phyloP scores from a whole-genome alignment of 2,888 invertebrate species.

The Thysanoteuthis rhombus region DNA sequence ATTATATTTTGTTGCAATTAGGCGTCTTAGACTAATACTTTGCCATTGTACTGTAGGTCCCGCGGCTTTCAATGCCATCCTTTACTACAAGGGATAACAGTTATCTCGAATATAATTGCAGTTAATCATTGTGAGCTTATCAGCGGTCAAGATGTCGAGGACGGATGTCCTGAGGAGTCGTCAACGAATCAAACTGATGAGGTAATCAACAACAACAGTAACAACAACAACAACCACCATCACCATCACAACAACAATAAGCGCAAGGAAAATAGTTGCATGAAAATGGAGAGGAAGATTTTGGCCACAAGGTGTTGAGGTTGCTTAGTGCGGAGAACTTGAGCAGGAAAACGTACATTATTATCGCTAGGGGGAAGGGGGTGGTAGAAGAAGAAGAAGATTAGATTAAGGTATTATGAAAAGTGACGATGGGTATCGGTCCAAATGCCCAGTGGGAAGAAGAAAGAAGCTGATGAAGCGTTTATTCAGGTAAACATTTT shows the following conservation, averaged over 20 bases:
- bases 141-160: not conserved
- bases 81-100: not conserved
- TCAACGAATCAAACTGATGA: not conserved
- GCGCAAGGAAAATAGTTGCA: not conserved
- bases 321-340: not conserved
- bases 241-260: not conserved
- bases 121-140: not conserved
- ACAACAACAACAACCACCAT: not conserved
- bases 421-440: not conserved
- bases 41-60: not conserved
- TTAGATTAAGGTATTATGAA: not conserved
- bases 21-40: not conserved
- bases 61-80: not conserved
- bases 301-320: not conserved
- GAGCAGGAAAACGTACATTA: not conserved
- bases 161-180: not conserved
- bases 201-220: too few species aligned
- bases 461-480: not conserved
- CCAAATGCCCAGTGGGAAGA: not conserved
- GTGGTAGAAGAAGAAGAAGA: not conserved
- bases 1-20: too few species aligned
- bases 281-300: not conserved
- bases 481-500: too few species aligned
- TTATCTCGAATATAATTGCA: not conserved
- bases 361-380: not conserved